These are phyloP conservation scores for Neoascia interrupta DNA, from an alignment of 2,888 invertebrate species.

Conservation along the genomic window DNA sequence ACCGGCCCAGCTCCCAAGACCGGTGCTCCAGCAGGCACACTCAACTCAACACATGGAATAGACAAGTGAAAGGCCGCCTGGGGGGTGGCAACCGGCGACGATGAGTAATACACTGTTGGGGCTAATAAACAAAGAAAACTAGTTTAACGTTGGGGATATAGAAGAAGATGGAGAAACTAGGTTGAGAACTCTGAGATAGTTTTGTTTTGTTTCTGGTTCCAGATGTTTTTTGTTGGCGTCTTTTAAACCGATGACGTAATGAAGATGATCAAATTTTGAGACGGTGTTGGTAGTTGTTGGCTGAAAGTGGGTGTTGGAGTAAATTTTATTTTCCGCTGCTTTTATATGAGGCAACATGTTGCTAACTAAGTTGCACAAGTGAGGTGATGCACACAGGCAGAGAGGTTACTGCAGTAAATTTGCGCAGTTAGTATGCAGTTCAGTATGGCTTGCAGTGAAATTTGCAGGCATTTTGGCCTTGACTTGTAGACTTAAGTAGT, in stretches of 20 bases:
- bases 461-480: too few relatives aligned
- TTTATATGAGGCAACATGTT: slow-evolving; percentile 22
- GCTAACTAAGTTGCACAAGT: background rate
- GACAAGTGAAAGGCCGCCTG: too few relatives aligned
- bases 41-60: background rate
- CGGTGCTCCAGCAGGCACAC: background rate
- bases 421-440: slow-evolving; percentile 38
- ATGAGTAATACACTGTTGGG: slow-evolving; percentile 47
- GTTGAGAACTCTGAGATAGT: slow-evolving; percentile 18
- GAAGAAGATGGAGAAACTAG: slow-evolving; percentile 21
- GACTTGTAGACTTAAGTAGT: too few relatives aligned
- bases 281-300: background rate
- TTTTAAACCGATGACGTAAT: slow-evolving; percentile 39
- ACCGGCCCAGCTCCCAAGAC: slow-evolving; percentile 52
- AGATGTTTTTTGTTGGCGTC: background rate
- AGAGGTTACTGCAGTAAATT: slow-evolving; percentile 15
- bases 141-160: slow-evolving; percentile 2
- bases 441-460: background rate
- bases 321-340: background rate
- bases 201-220: slow-evolving; percentile 3
- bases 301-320: background rate
- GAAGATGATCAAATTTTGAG: slow-evolving; percentile 41
- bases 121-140: slow-evolving; percentile 15
- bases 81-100: background rate
- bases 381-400: background rate